Conservation (phyloP, 2,888 invertebrate species). For the Automeris io region DNA sequence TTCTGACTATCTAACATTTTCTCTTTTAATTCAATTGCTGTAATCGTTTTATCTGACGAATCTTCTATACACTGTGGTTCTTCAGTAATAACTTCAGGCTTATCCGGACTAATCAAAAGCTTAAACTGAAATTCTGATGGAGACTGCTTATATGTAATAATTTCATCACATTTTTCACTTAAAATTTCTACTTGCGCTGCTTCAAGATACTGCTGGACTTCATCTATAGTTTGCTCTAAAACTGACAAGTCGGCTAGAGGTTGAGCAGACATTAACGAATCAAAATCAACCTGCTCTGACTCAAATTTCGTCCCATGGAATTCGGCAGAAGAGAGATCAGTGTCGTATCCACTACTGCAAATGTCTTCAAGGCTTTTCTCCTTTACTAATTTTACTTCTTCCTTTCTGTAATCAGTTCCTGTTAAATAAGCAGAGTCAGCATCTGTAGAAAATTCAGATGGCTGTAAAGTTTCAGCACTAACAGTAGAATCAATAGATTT, state of each 20-base stretch:
- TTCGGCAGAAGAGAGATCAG: slow-evolving; percentile 80
- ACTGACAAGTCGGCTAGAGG: slow-evolving; percentile 73
- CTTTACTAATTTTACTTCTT: slow-evolving; percentile 62
- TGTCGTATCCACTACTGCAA: slow-evolving; percentile 81
- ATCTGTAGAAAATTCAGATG: slow-evolving; percentile 71
- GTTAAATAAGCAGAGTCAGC: slow-evolving; percentile 71
- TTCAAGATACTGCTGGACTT: slow-evolving; percentile 83
- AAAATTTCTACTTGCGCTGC: slow-evolving; percentile 83
- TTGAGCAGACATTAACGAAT: slow-evolving; percentile 69
- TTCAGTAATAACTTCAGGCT: slow-evolving; percentile 77
- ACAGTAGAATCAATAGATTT: slow-evolving; percentile 74
- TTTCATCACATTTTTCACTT: slow-evolving; percentile 79
- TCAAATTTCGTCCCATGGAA: slow-evolving; percentile 74
- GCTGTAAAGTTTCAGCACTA: slow-evolving; percentile 70
- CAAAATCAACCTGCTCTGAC: slow-evolving; percentile 66
- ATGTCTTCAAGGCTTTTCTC: slow-evolving; percentile 80
- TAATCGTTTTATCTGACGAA: slow-evolving; percentile 36
- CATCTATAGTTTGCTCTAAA: slow-evolving; percentile 83
- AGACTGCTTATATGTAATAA: slow-evolving; percentile 82
- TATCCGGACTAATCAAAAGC: slow-evolving; percentile 71
- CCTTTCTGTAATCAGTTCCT: slow-evolving; percentile 62
- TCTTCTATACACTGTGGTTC: slow-evolving; percentile 72
- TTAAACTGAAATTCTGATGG: slow-evolving; percentile 86
- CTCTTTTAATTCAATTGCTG: slow-evolving; percentile 36
- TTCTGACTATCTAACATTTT: slow-evolving; percentile 47